Evolutionary conservation across 2,888 invertebrate genomes (phyloP).

Genomic region (Alentia gelatinosa): DNA sequence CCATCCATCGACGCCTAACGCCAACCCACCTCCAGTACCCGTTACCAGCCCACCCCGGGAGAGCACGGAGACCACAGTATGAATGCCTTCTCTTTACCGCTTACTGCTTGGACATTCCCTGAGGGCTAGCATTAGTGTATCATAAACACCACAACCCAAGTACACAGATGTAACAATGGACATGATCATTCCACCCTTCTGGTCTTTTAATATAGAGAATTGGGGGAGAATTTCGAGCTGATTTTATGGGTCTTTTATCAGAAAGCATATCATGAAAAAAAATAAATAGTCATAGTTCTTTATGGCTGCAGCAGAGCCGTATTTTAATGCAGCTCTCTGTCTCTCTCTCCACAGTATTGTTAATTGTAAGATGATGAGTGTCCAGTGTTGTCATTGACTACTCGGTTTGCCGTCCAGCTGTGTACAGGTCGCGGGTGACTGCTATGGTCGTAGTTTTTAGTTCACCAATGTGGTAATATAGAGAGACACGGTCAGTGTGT

Average conservation of each 20-base stretch:
- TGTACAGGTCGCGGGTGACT: background rate
- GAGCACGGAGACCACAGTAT: constrained; percentile 47
- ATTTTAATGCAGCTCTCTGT: background rate
- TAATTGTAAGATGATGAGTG: background rate
- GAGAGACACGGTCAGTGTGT: background rate
- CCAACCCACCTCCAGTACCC: constrained; percentile 34
- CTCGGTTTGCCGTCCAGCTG: background rate
- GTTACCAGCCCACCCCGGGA: constrained; percentile 15
- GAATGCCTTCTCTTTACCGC: background rate
- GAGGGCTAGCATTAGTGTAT: background rate
- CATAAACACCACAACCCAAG: background rate
- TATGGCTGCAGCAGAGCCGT: background rate
- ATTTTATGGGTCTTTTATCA: too few species aligned
- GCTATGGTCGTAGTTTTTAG: constrained; percentile 1
- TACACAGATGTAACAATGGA: background rate
- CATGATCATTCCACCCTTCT: background rate
- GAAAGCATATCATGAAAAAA: too few species aligned
- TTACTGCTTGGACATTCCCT: constrained; percentile 13
- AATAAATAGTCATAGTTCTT: background rate
- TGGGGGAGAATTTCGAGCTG: too few species aligned
- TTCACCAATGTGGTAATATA: background rate
- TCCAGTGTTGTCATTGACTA: background rate
- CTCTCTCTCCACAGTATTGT: background rate
- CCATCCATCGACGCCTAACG: background rate
- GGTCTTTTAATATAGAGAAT: background rate